Conservation (phyloP, 2,797 vertebrate species). For the Coluber constrictor region DNA sequence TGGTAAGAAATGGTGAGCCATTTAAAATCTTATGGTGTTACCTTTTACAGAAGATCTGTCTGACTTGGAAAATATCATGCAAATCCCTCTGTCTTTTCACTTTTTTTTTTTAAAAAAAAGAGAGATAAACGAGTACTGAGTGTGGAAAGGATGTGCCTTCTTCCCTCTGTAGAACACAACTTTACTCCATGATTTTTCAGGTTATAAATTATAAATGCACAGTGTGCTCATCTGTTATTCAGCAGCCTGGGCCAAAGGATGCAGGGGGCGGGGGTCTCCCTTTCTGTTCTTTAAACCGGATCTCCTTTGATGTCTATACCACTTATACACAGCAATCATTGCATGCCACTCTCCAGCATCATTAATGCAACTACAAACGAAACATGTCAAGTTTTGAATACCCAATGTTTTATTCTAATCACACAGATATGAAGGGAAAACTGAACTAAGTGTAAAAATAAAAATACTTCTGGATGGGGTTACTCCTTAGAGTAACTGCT, state of each 20-base stretch:
- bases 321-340: conserved; percentile 47
- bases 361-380: conserved; percentile 52
- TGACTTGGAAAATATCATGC: conserved; percentile 5
- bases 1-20: background rate
- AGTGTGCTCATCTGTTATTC: conserved; percentile 45
- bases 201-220: conserved; percentile 62
- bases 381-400: conserved; percentile 41
- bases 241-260: conserved; percentile 51
- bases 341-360: conserved; percentile 23
- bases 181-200: conserved; percentile 35
- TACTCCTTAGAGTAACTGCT: conserved; percentile 41
- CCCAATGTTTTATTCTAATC: conserved; percentile 23
- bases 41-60: background rate
- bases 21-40: background rate
- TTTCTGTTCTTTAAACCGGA: conserved; percentile 51
- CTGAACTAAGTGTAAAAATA: conserved; percentile 44
- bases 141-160: background rate
- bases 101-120: background rate
- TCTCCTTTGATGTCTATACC: conserved; percentile 61
- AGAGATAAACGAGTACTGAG: background rate
- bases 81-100: conserved; percentile 3
- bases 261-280: background rate
- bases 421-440: conserved; percentile 39
- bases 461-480: conserved; percentile 41
- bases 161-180: conserved; percentile 15